Conservation (phyloP, 2,888 invertebrate species). For the Drosophila stalkeri region DNA sequence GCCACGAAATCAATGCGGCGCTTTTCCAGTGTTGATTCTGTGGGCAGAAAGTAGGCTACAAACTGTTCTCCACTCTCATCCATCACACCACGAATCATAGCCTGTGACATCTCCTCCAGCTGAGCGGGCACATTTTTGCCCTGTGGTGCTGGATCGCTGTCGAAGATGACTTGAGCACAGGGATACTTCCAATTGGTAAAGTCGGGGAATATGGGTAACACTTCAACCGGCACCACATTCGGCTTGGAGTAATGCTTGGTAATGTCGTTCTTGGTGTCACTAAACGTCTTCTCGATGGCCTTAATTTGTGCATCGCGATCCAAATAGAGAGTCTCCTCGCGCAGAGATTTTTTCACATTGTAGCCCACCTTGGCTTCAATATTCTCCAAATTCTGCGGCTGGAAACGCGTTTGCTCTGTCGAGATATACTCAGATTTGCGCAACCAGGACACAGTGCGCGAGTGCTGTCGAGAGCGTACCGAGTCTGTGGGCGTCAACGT, state of each 20-base stretch:
- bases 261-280: conserved; percentile 93
- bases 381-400: conserved; percentile 98
- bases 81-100: conserved; percentile 99
- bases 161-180: conserved; percentile 99
- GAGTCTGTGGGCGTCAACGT: conserved; percentile 94
- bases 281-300: conserved; percentile 98
- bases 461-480: conserved; percentile 96
- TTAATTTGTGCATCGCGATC: conserved; percentile 98
- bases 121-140: conserved; percentile 94
- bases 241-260: conserved; percentile 98
- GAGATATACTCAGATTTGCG: conserved; percentile 99
- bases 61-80: conserved; percentile 99
- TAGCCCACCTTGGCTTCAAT: conserved; percentile 99
- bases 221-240: conserved; percentile 95
- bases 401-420: conserved; percentile 98
- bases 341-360: conserved; percentile 97
- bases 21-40: conserved; percentile 95
- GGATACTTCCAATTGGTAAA: conserved; percentile 99
- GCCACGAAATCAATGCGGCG: conserved; percentile 92
- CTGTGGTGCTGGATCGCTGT: conserved; percentile 97
- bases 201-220: conserved; percentile 96
- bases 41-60: conserved; percentile 99
- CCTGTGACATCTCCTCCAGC: conserved; percentile 99
- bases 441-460: conserved; percentile 98
- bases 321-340: conserved; percentile 97